These are phyloP conservation scores for Corydoras sp. DNA, from an alignment of 2,113 vertebrate species.

Conservation along the genomic window DNA sequence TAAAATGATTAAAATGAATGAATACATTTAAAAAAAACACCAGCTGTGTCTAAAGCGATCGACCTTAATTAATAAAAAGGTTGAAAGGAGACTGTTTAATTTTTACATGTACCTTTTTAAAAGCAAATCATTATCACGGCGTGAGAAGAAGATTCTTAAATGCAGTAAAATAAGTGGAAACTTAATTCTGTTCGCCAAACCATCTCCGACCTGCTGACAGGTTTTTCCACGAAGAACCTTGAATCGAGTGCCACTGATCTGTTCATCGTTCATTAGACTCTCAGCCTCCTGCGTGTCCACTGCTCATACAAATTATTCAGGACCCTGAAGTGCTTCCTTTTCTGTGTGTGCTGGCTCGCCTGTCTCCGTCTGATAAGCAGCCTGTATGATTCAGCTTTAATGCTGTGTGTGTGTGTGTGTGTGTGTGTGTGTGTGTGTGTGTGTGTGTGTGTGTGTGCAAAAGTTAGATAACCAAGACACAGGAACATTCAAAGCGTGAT, in stretches of 20 bases:
- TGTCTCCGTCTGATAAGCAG: constrained; percentile 17
- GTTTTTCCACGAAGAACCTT: background rate
- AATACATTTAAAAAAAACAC: no score
- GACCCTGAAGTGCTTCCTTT: background rate
- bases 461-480: constrained; percentile 14
- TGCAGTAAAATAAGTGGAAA: no score
- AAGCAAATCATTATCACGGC: no score
- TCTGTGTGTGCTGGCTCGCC: background rate
- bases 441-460: constrained; percentile 12
- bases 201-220: background rate
- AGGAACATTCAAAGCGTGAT: constrained; percentile 7
- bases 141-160: no score
- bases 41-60: no score
- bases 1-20: no score
- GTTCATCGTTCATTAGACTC: no score
- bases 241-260: background rate
- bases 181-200: no score
- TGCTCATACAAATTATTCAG: background rate
- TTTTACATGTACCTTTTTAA: no score
- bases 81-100: no score
- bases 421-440: background rate
- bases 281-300: background rate
- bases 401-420: background rate
- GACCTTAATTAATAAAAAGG: no score
- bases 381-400: constrained; percentile 5